Percentiles rank a stretch among this genome's conserved stretches.
Evolutionary conservation across 2,888 invertebrate species (phyloP).

Genomic region (Melikaiella ostensackeni): DNA sequence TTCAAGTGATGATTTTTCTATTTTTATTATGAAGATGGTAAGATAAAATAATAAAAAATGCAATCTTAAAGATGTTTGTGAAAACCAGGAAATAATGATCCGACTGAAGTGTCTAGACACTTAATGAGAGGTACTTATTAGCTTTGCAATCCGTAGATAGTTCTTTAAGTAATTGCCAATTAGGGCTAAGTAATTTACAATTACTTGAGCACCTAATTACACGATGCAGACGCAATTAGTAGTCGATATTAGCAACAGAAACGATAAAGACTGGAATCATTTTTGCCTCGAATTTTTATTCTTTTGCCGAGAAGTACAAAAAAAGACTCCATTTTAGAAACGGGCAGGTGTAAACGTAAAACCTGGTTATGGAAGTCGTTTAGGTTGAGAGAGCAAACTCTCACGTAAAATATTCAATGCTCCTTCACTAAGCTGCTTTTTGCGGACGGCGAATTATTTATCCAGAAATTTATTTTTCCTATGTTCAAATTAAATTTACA

Average conservation of each 20-base stretch:
- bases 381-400: neutral
- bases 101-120: neutral
- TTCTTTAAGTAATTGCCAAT: constrained; percentile 22
- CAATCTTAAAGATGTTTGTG: neutral
- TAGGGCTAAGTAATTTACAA: neutral
- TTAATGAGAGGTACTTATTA: constrained; percentile 5
- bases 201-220: constrained; percentile 1
- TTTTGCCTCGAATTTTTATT: constrained; percentile 14
- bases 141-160: neutral
- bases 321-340: constrained; percentile 9
- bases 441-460: constrained; percentile 6
- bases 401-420: neutral
- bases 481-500: neutral
- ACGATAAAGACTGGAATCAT: neutral
- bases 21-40: no score
- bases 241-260: constrained; percentile 1
- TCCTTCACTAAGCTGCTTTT: neutral
- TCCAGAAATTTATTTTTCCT: neutral
- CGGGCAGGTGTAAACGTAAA: constrained; percentile 22
- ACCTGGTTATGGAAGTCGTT: constrained; percentile 12
- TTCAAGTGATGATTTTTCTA: no score
- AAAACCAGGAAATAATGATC: neutral
- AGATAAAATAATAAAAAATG: no score
- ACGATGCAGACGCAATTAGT: neutral
- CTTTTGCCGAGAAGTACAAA: neutral